A percentile compares a stretch with the other conserved stretches of the same genome.
Evolutionary conservation across 2,888 invertebrate species (phyloP).

Genomic region (Macaria liturata): DNA sequence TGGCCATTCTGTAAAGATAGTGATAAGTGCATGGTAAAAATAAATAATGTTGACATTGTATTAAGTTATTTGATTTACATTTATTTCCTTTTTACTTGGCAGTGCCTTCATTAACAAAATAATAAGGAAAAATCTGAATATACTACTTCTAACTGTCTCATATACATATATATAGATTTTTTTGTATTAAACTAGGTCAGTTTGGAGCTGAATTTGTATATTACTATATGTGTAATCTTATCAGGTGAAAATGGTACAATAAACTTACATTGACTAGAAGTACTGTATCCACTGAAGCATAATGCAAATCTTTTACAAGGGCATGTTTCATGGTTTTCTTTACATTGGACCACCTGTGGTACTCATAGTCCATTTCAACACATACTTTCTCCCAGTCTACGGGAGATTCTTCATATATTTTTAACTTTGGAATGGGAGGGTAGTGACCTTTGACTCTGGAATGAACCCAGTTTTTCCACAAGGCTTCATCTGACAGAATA

Average conservation of each 20-base stretch:
- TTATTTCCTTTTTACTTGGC: too few species aligned
- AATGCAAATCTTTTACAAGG: constrained; percentile 78
- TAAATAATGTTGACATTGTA: too few species aligned
- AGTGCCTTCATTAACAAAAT: too few species aligned
- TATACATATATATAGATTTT: too few species aligned
- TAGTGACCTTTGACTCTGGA: constrained; percentile 66
- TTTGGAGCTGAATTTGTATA: too few species aligned
- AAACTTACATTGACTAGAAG: constrained; percentile 80
- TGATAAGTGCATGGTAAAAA: too few species aligned
- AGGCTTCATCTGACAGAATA: constrained; percentile 79
- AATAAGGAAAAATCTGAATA: too few species aligned
- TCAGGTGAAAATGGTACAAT: too few species aligned
- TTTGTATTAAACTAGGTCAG: too few species aligned
- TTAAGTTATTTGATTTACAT: too few species aligned
- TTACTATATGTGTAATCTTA: too few species aligned
- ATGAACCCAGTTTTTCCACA: constrained; percentile 82
- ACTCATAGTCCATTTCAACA: constrained; percentile 83
- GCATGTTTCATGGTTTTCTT: constrained; percentile 72
- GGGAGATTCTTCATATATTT: constrained; percentile 62
- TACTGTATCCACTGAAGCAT: constrained; percentile 84
- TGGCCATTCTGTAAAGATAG: constrained; percentile 64
- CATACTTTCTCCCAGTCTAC: constrained; percentile 83
- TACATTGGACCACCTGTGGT: constrained; percentile 79
- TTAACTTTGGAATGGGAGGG: constrained; percentile 65
- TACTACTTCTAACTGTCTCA: too few species aligned